phyloP scores from a whole-genome alignment of 2,797 vertebrate genomes.

The Acrocephalus scirpaceus region DNA sequence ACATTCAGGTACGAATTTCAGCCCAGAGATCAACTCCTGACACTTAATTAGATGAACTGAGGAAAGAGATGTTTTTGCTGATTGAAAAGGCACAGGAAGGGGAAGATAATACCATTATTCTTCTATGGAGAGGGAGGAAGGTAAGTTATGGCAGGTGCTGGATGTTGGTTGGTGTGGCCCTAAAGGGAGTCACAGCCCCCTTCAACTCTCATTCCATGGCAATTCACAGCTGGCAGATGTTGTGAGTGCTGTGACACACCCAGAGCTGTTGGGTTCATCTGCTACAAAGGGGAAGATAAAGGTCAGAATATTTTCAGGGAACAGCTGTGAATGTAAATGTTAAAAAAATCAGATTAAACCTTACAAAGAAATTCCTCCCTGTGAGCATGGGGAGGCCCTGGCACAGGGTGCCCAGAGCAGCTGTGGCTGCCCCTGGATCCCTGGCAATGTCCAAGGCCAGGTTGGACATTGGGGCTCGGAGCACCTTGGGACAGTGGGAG shows the following conservation, averaged over 20 bases:
- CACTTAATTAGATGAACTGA: background rate
- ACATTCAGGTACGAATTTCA: background rate
- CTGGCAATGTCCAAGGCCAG: background rate
- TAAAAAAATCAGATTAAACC: background rate
- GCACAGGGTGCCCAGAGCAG: background rate
- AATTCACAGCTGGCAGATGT: background rate
- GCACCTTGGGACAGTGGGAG: accelerated
- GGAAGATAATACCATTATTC: background rate
- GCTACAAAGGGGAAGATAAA: background rate
- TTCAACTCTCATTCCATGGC: background rate
- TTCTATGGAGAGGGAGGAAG: too few species aligned
- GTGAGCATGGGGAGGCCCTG: accelerated
- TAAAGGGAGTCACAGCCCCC: background rate
- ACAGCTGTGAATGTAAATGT: background rate
- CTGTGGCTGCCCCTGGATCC: background rate
- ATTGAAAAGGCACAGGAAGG: background rate
- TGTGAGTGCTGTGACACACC: background rate
- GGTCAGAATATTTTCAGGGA: background rate
- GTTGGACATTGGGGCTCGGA: accelerated
- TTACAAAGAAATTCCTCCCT: background rate
- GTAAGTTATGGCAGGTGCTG: background rate
- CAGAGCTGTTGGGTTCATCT: background rate
- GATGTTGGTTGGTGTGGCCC: background rate
- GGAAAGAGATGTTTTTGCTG: too few species aligned
- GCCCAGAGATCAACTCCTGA: background rate